Percentiles rank a stretch among this genome's conserved stretches.
phyloP scores from a whole-genome alignment of 2,113 vertebrate genomes.

The Tauraco erythrolophus region DNA sequence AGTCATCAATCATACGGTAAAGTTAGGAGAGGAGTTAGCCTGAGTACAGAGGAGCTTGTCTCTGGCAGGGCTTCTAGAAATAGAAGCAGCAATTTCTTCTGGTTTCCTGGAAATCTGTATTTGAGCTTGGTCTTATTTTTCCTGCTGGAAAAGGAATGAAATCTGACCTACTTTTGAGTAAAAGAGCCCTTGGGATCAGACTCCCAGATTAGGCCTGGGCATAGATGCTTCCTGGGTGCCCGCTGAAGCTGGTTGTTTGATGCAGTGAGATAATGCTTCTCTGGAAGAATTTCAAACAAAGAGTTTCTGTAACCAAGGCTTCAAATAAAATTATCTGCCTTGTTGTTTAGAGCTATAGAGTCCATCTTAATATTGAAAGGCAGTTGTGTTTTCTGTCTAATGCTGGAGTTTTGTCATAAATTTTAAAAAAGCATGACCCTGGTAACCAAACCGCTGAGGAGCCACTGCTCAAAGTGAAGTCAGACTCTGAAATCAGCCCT shows the following conservation, averaged over 20 bases:
- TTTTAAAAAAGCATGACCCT: neutral
- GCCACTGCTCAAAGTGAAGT: slow-evolving; percentile 39
- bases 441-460: neutral
- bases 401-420: slow-evolving; percentile 12
- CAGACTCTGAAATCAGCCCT: slow-evolving; percentile 62
- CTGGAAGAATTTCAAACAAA: slow-evolving; percentile 22
- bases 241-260: neutral
- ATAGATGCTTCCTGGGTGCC: neutral
- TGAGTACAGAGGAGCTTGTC: slow-evolving; percentile 1
- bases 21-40: slow-evolving; percentile 14
- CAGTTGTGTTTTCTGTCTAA: slow-evolving; percentile 30
- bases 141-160: neutral
- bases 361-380: slow-evolving; percentile 30
- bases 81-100: slow-evolving; percentile 28
- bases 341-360: slow-evolving; percentile 10
- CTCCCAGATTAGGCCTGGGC: neutral
- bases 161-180: slow-evolving; percentile 40
- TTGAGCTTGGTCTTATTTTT: neutral
- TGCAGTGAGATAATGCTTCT: slow-evolving; percentile 29
- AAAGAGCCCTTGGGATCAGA: neutral
- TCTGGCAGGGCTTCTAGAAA: slow-evolving; percentile 30
- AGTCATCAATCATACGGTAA: slow-evolving; percentile 44
- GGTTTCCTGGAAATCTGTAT: slow-evolving; percentile 45
- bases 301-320: slow-evolving; percentile 19
- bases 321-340: slow-evolving; percentile 46